Evolutionary conservation across 2,888 invertebrate genomes (phyloP).

Genomic region (Ditula angustiorana): DNA sequence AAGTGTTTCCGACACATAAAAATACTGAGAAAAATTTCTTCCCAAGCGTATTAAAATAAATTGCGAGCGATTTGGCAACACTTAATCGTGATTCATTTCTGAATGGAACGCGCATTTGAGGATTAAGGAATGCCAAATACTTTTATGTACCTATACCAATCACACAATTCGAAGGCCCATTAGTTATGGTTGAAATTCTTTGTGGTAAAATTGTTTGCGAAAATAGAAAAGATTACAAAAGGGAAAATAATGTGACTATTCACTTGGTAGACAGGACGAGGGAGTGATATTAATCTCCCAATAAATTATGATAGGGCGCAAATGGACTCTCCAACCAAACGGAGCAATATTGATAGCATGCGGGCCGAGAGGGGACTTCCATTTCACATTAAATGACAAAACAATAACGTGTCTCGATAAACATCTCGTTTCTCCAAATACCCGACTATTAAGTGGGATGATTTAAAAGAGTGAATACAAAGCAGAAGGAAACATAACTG

Average conservation of each 20-base stretch:
- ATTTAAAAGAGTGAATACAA: slow-evolving; percentile 17
- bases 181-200: slow-evolving; percentile 14
- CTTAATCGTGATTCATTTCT: slow-evolving; percentile 84
- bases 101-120: slow-evolving; percentile 74
- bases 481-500: slow-evolving; percentile 16
- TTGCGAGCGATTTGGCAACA: slow-evolving; percentile 85
- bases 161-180: slow-evolving; percentile 19
- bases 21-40: slow-evolving; percentile 81
- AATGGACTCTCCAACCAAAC: slow-evolving; percentile 57
- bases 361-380: slow-evolving; percentile 66
- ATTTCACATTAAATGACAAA: slow-evolving; percentile 60
- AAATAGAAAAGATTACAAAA: not conserved
- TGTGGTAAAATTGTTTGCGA: not conserved
- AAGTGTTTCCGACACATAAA: slow-evolving; percentile 85
- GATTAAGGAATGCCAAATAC: slow-evolving; percentile 75
- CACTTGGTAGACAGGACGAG: not conserved
- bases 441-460: slow-evolving; percentile 56
- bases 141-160: slow-evolving; percentile 45
- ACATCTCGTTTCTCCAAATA: slow-evolving; percentile 55
- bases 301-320: slow-evolving; percentile 55
- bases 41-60: slow-evolving; percentile 84
- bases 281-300: slow-evolving; percentile 32
- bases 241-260: not conserved
- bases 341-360: slow-evolving; percentile 62
- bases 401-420: slow-evolving; percentile 59